Evolutionary conservation across 2,888 invertebrate species (phyloP).

Genomic region (Scrobipalpa atriplicella): DNA sequence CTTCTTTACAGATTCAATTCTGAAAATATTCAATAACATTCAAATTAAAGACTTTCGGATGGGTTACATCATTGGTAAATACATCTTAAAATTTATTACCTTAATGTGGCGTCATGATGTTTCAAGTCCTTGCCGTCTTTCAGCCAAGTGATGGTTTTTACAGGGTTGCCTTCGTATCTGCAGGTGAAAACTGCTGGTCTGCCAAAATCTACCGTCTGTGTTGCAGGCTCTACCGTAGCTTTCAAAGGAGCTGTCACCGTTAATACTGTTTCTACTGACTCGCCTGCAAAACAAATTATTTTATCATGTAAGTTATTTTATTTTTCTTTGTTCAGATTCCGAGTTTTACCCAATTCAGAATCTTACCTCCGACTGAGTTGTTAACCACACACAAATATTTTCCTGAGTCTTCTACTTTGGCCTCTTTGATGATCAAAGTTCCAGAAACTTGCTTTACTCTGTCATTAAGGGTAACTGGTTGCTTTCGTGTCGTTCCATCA

Average conservation of each 20-base stretch:
- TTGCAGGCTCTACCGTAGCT: constrained; percentile 93
- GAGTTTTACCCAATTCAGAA: not conserved
- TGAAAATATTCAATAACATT: constrained; percentile 47
- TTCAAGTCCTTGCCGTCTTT: constrained; percentile 95
- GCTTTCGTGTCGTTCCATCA: constrained; percentile 92
- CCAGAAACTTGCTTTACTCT: constrained; percentile 96
- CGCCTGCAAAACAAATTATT: constrained; percentile 84
- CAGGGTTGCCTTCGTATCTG: constrained; percentile 94
- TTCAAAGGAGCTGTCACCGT: constrained; percentile 96
- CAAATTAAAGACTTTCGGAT: not conserved
- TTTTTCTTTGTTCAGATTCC: not conserved
- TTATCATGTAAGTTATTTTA: not conserved
- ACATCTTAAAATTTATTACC: constrained; percentile 48
- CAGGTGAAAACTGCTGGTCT: constrained; percentile 96
- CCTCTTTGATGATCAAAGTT: constrained; percentile 95
- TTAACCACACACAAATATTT: constrained; percentile 97
- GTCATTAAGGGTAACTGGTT: constrained; percentile 94
- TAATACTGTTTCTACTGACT: constrained; percentile 95
- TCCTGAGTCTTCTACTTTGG: constrained; percentile 95
- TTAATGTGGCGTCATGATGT: constrained; percentile 90
- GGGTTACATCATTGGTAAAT: not conserved
- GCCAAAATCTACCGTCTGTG: constrained; percentile 96
- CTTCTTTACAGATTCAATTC: constrained; percentile 95
- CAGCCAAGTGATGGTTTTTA: constrained; percentile 95
- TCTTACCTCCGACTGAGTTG: constrained; percentile 92